These are phyloP conservation scores for Bos javanicus DNA, from an alignment of 2,113 vertebrate genomes.

Conservation along the genomic window DNA sequence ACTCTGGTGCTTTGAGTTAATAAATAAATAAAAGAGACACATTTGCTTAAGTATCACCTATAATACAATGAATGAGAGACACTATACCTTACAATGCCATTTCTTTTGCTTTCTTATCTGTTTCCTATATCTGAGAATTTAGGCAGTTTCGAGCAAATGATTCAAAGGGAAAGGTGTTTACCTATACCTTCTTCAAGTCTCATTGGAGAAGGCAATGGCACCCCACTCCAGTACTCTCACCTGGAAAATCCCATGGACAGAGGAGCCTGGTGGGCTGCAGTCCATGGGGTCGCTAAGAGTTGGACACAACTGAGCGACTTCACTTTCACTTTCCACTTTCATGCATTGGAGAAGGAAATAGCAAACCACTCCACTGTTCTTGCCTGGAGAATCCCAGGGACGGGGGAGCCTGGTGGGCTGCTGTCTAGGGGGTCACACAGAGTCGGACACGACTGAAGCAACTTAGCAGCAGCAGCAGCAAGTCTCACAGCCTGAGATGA, in stretches of 20 bases:
- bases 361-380: too few species aligned
- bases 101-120: background rate
- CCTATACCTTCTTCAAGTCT: background rate
- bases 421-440: fast-evolving
- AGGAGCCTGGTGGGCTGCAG: too few species aligned
- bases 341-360: too few species aligned
- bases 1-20: background rate
- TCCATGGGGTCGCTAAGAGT: too few species aligned
- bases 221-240: too few species aligned
- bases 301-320: too few species aligned
- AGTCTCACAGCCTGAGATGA: background rate
- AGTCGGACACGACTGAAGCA: too few species aligned
- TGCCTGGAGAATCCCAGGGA: too few species aligned
- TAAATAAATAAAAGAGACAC: background rate
- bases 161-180: background rate
- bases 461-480: background rate
- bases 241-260: too few species aligned
- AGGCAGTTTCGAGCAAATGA: background rate
- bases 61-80: background rate
- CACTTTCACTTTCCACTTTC: too few species aligned
- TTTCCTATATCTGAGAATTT: background rate
- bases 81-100: background rate
- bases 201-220: background rate
- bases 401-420: too few species aligned
- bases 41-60: background rate